Base-by-base conservation (phyloP, 2,888 invertebrate genomes). In the Tubulanus polymorphus region DNA sequence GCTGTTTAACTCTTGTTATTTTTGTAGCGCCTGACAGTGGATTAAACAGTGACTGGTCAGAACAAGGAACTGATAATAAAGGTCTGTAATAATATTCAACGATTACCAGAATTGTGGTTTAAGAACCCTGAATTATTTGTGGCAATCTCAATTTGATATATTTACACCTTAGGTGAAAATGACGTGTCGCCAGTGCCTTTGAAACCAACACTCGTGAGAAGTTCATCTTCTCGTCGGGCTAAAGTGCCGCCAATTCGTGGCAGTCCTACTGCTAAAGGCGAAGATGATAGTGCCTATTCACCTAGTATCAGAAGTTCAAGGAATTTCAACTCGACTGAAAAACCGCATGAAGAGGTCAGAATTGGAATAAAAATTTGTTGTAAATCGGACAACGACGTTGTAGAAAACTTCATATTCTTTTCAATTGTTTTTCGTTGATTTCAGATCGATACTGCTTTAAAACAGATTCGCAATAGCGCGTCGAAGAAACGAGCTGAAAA, bases 401-500 rank as follows among this genome's bases (percentile, higher is more conserved):
- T 10, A 12, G n/a, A n/a, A 32, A 32, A 32, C 35, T 32, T 32
- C 10, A 32, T 12, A 32, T 10, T 32, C 35, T 32, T 10, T n/a
- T 12, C n/a, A 10, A n/a, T n/a, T 32, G 10, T n/a, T 32, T 32
- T 32, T 32, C 35, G 10, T 32, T n/a, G n/a, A 10, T 32, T 32
- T 12, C 57, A 75, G 75, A 74, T 75, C 72, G 63, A 67, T 60
- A 66, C 63, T 56, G 73, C 76, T 3, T 57, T 78, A 52, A 68
- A 68, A 48, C 66, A 70, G 48, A 77, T 78, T 23, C 63, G 76
- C 54, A 82, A 81, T 67, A 75, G 79, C 61, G 79, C 79, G 2
- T 78, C 88, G 23, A 90, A 90, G 75, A 85, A 86, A 60, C 84
- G 87, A 69, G 85, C 87, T 0, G 90, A 93, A 63, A 92, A 92